Conservation (phyloP, 2,797 vertebrate species). For the Cyclopterus lumpus region DNA sequence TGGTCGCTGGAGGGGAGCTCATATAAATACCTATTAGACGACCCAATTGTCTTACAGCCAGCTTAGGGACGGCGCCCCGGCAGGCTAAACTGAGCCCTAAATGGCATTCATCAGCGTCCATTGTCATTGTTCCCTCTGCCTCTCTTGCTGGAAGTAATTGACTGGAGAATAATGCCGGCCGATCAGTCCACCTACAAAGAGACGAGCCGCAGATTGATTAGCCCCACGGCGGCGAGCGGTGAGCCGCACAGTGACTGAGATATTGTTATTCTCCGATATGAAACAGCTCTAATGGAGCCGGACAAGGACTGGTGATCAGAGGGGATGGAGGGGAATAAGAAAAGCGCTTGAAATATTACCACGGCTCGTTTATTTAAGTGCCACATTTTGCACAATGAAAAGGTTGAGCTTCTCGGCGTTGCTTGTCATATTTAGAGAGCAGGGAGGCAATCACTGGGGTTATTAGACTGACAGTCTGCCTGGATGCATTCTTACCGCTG, state of each 20-base stretch:
- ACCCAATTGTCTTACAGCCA: slow-evolving; percentile 81
- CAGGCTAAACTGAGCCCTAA: slow-evolving; percentile 77
- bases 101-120: slow-evolving; percentile 81
- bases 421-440: slow-evolving; percentile 65
- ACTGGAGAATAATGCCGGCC: slow-evolving; percentile 79
- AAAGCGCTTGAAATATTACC: slow-evolving; percentile 62
- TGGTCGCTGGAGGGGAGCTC: slow-evolving; percentile 60
- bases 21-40: slow-evolving; percentile 82
- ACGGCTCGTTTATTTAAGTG: slow-evolving; percentile 67
- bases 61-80: slow-evolving; percentile 60
- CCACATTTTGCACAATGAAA: slow-evolving; percentile 63
- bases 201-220: slow-evolving; percentile 74
- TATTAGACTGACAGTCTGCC: slow-evolving; percentile 60
- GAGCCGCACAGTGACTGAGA: slow-evolving; percentile 51
- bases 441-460: slow-evolving; percentile 57
- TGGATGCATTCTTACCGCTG: slow-evolving; percentile 43
- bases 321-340: slow-evolving; percentile 63
- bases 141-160: slow-evolving; percentile 80
- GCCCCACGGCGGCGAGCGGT: slow-evolving; percentile 30
- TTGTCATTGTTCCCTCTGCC: slow-evolving; percentile 75
- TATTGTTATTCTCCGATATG: slow-evolving; percentile 76
- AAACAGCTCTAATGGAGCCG: slow-evolving; percentile 72
- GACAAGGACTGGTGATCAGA: slow-evolving; percentile 75
- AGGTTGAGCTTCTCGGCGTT: slow-evolving; percentile 54
- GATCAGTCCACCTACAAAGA: slow-evolving; percentile 78